These are phyloP conservation scores for Anagrus nilaparvatae DNA, from an alignment of 1,140 invertebrate species.

Conservation along the genomic window DNA sequence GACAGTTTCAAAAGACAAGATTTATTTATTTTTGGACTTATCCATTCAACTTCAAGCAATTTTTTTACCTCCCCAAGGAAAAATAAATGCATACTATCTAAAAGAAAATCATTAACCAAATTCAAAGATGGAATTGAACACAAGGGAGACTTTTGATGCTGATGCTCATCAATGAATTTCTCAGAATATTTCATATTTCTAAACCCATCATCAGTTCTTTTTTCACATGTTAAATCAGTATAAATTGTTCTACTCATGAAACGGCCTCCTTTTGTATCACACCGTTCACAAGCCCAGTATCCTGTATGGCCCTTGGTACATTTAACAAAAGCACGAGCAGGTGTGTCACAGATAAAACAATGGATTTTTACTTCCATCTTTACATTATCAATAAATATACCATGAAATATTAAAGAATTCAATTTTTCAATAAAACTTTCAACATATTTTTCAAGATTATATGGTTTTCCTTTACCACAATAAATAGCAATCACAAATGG, in stretches of 20 bases:
- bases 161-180: conserved; percentile 7
- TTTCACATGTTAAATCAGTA: neutral
- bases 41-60: conserved; percentile 18
- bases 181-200: conserved; percentile 2
- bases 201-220: conserved; percentile 15
- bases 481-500: too few species aligned
- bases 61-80: conserved; percentile 25
- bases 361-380: too few species aligned
- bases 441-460: too few species aligned
- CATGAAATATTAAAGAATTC: too few species aligned
- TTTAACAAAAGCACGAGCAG: too few species aligned
- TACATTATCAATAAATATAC: too few species aligned
- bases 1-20: conserved; percentile 1
- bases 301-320: conserved; percentile 13
- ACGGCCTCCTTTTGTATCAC: conserved; percentile 2
- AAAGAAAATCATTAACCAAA: conserved; percentile 18
- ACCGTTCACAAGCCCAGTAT: conserved; percentile 16
- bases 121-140: conserved; percentile 13
- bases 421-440: too few species aligned
- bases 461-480: too few species aligned
- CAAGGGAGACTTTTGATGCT: conserved; percentile 11
- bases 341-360: too few species aligned
- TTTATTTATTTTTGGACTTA: neutral
- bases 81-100: conserved; percentile 24
- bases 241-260: conserved; percentile 2